Percentiles rank a stretch among this genome's conserved stretches.
Evolutionary conservation across 2,113 vertebrate genomes (phyloP).

Genomic region (Phodopus roborovskii): DNA sequence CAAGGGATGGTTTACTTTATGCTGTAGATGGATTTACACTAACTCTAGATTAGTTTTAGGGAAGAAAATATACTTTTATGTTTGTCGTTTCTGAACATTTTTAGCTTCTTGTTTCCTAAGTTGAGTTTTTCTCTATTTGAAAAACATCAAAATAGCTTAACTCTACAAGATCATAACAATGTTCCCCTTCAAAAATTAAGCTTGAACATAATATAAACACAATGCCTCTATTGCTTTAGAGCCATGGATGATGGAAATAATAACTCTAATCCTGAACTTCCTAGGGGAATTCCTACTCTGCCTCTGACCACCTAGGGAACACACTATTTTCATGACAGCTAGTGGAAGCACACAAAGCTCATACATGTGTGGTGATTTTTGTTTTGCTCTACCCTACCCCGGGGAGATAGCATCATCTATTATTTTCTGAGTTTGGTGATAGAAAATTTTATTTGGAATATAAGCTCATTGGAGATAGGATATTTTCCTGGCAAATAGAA

Average conservation of each 20-base stretch:
- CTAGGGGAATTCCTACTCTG: background rate
- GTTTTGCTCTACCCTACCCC: background rate
- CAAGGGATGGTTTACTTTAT: background rate
- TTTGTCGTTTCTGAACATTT: conserved; percentile 12
- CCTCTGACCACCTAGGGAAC: conserved; percentile 2
- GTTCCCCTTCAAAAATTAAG: conserved; percentile 37
- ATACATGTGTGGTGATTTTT: background rate
- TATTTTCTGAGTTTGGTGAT: conserved; percentile 53
- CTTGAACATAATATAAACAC: conserved; percentile 13
- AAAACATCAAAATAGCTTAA: conserved; percentile 18
- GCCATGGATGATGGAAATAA: conserved; percentile 19
- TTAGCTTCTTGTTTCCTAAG: background rate
- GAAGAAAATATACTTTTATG: conserved; percentile 1
- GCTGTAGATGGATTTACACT: background rate
- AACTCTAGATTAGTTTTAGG: background rate
- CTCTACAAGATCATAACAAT: background rate
- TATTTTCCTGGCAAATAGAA: conserved; percentile 29
- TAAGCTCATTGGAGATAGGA: background rate
- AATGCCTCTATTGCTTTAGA: background rate
- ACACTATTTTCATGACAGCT: background rate
- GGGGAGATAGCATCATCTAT: background rate
- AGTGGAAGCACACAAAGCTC: background rate
- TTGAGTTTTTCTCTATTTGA: conserved; percentile 3
- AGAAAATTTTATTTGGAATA: conserved; percentile 48
- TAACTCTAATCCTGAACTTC: conserved; percentile 36